Evolutionary conservation across 2,888 invertebrate genomes (phyloP).

Genomic region (Conchocele bisecta): DNA sequence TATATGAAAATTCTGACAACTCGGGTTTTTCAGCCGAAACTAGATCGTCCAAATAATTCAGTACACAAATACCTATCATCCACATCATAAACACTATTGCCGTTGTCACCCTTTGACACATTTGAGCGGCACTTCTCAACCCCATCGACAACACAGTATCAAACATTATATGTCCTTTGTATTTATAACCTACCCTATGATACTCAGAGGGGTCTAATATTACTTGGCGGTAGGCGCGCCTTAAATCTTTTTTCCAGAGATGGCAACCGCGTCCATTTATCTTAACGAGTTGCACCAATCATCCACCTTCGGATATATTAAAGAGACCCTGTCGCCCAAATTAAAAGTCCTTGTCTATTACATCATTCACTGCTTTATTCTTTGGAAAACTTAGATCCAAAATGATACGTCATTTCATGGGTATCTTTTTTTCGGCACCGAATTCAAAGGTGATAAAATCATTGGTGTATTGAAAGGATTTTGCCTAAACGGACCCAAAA

Average conservation of each 20-base stretch:
- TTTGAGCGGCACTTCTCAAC: neutral
- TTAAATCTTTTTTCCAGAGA: neutral
- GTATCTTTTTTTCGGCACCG: slow-evolving; percentile 3
- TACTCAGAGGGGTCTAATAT: neutral
- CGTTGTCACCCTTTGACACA: neutral
- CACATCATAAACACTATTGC: neutral
- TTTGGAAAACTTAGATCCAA: slow-evolving; percentile 1
- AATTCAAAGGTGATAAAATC: neutral
- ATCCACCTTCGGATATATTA: neutral
- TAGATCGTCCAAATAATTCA: slow-evolving; percentile 1
- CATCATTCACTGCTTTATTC: neutral
- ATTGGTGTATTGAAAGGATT: neutral
- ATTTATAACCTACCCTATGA: neutral
- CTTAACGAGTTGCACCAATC: neutral
- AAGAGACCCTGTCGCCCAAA: neutral
- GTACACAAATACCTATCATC: neutral
- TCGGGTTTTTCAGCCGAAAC: neutral
- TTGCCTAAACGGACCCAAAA: neutral
- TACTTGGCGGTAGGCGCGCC: neutral
- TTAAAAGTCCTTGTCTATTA: neutral
- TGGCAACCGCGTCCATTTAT: neutral
- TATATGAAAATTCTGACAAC: neutral
- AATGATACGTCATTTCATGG: neutral
- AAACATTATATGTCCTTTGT: neutral
- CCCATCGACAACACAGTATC: neutral